phyloP scores from a whole-genome alignment of 2,888 invertebrate genomes.

The Panopea generosa region DNA sequence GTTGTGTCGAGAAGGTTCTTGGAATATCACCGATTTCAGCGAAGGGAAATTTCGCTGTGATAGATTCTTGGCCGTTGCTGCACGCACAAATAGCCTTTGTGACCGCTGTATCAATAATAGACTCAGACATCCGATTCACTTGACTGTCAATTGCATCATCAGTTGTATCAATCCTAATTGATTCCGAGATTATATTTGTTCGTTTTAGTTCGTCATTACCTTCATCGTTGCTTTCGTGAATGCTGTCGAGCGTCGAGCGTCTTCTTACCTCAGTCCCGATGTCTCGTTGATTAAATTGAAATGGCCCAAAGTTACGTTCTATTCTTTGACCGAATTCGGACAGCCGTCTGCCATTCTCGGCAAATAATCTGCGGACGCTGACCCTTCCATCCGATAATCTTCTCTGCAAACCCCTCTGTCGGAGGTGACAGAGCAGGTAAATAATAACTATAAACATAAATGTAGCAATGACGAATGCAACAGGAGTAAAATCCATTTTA shows the following conservation, averaged over 20 bases:
- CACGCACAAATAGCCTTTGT: no score
- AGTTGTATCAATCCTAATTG: no score
- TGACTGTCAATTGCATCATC: no score
- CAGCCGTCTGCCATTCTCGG: conserved; percentile 21
- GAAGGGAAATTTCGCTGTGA: no score
- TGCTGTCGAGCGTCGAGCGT: conserved; percentile 7
- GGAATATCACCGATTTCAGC: no score
- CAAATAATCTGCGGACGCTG: conserved; percentile 5
- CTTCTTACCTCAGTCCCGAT: neutral
- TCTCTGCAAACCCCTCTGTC: conserved; percentile 10
- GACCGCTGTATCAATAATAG: no score
- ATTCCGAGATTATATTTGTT: no score
- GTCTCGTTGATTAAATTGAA: neutral
- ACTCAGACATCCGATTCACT: no score
- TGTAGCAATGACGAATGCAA: neutral
- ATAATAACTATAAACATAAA: neutral
- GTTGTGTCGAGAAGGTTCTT: no score
- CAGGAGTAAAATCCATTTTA: neutral
- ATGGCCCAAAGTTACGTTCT: neutral
- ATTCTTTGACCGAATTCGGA: conserved; percentile 15
- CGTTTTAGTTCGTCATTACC: no score
- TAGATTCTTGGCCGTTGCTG: no score
- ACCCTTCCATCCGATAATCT: conserved; percentile 4
- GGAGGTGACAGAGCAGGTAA: neutral
- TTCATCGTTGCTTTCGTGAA: no score